Evolutionary conservation across 1,140 invertebrate genomes (phyloP), one percentile per base, ranked within the genome.

Genomic region (Rhizoglyphus robini): DNA sequence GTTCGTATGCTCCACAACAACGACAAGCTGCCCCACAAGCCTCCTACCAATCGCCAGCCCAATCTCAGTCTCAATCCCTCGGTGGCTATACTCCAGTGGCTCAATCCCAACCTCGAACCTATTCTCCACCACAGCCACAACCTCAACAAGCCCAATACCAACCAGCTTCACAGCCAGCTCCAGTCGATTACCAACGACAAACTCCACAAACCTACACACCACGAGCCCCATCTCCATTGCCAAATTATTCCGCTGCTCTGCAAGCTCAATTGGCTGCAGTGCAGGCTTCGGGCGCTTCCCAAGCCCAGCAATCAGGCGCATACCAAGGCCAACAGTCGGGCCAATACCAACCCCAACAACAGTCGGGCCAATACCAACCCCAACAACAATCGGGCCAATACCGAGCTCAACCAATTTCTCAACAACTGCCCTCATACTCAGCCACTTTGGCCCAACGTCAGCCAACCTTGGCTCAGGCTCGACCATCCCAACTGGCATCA

Each of bases 381-480:
- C 20, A n/a, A 11, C 27, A 13, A 11, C 51, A 25, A 27, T 58
- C 20, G 30, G 11, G 13, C 32, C 13, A 30, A 58, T 25, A 30
- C 20, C 13, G 27, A 30, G 11, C 23, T 13, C 11, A 30, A 20
- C 27, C n/a, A n/a, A n/a, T n/a, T n/a, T n/a, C 30, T 58, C 54
- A 58, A 31, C 18, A 57, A 38, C 5, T 49, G 20, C 36, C 32
- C 4, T 11, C 32, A 11, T 61, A 61, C 23, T 20, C 32, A 25
- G 5, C 5, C 5, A 61, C 59, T 8, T 29, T 61, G n/a, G 59
- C 59, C 23, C 59, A 61, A 29, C 59, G 59, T 51, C 59, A 61
- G 59, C 59, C 59, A 38, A 61, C 59, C 29, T 29, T 61, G 32
- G 51, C 59, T 23, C 31, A 47, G n/a, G 59, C 36, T 41, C 59